These are phyloP conservation scores for Micromesistius poutassou DNA, from an alignment of 2,797 vertebrate species.

Conservation along the genomic window DNA sequence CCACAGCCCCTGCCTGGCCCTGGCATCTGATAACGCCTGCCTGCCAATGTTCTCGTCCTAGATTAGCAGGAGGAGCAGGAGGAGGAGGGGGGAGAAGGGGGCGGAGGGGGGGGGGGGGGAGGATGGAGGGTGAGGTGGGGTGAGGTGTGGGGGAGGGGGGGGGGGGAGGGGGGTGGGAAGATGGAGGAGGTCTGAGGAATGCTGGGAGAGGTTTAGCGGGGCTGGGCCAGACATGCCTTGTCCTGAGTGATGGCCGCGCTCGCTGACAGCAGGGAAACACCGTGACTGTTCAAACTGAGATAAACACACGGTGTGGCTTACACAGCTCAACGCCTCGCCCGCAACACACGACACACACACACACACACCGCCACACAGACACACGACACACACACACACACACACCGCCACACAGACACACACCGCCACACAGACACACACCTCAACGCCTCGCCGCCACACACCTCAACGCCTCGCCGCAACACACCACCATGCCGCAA, in stretches of 20 bases:
- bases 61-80: slow-evolving; percentile 43
- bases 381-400: no score
- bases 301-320: slow-evolving; percentile 66
- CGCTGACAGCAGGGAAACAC: slow-evolving; percentile 67
- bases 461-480: no score
- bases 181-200: slow-evolving; percentile 62
- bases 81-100: no score
- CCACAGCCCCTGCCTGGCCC: slow-evolving; percentile 21
- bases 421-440: no score
- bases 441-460: no score
- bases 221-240: slow-evolving; percentile 56
- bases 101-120: no score
- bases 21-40: slow-evolving; percentile 46
- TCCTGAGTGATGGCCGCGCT: slow-evolving; percentile 65
- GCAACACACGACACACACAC: no score
- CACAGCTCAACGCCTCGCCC: slow-evolving; percentile 56
- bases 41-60: slow-evolving; percentile 48
- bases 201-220: slow-evolving; percentile 51
- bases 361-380: no score
- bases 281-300: slow-evolving; percentile 70
- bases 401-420: no score
- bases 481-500: no score
- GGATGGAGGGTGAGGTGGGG: slow-evolving; percentile 36
- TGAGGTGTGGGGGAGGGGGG: no score
- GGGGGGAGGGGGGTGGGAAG: no score